Base-by-base conservation (phyloP, 2,888 invertebrate genomes). In the Sminthurides aquaticus region DNA sequence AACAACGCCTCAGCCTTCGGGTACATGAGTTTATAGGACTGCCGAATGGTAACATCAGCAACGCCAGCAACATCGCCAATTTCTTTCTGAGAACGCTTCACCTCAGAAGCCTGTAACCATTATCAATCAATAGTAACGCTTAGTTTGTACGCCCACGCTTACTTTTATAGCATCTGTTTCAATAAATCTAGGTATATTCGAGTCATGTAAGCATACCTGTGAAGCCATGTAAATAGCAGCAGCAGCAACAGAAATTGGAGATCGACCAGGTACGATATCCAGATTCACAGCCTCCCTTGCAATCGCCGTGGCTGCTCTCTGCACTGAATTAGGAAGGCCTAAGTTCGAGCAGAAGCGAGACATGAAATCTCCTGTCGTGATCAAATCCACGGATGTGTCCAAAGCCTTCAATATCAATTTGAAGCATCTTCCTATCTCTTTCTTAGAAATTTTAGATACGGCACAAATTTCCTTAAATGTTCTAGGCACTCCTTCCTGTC, bases 221-320 rank as follows among this genome's bases (percentile, higher is more conserved):
- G 96, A 96, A 1, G 99, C 98, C 98, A 99, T 98, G 77, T 98
- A 99, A 76, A 99, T 99, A 62, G 99, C 97, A 57, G 99, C 98
- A 5, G 99, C 99, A 0, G 99, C 96, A 1, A 99, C 96, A 0
- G 98, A 98, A 71, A 99, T 97, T 0, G 99, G 99, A 64, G 97
- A 97, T 76, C 98, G 85, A 3, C 98, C 98, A 49, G 98, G 93
- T 8, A 98, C 97, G 76, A 99, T 90, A 78, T 99, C 97, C 80
- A 95, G 81, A 77, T 99, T 97, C 0, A 95, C 95, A 2, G 98
- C 98, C 77, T 92, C 93, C 76, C 91, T 85, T 0, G 99, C 98
- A 76, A 99, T 99, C 76, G 94, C 89, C 0, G 97, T 97, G 0
- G 99, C 99, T 2, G 95, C 97, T 71, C 89, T 83, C 78, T 93